phyloP scores from a whole-genome alignment of 1,140 invertebrate genomes.

The Euglossa dilemma region DNA sequence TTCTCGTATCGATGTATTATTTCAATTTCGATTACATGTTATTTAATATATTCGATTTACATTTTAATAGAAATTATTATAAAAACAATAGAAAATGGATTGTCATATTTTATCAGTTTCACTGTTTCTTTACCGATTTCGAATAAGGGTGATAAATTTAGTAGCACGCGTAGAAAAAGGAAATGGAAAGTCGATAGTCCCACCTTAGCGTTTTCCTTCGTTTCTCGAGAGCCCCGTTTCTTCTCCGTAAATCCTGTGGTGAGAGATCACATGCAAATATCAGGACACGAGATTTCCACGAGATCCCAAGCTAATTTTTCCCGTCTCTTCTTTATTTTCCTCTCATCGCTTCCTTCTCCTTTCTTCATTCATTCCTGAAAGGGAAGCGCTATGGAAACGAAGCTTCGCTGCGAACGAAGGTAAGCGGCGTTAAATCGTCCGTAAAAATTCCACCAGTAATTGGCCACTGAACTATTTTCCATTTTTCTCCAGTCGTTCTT shows the following conservation, averaged over 20 bases:
- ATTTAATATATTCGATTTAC: neutral
- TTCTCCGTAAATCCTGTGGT: slow-evolving; percentile 39
- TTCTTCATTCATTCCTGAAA: slow-evolving; percentile 24
- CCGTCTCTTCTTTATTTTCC: slow-evolving; percentile 35
- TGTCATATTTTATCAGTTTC: neutral
- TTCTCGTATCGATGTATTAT: too few relatives aligned
- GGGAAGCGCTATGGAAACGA: slow-evolving; percentile 29
- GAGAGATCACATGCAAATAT: slow-evolving; percentile 59
- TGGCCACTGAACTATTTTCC: slow-evolving; percentile 66
- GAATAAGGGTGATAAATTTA: slow-evolving; percentile 7
- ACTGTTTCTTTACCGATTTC: neutral
- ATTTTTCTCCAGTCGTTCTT: slow-evolving; percentile 34
- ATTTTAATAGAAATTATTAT: neutral
- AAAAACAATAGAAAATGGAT: too few relatives aligned
- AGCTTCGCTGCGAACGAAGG: slow-evolving; percentile 44
- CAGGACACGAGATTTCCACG: slow-evolving; percentile 44
- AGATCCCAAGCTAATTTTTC: slow-evolving; percentile 53
- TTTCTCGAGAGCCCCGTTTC: slow-evolving; percentile 10
- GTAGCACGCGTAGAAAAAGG: neutral
- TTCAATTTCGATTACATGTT: too few relatives aligned
- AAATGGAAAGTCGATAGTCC: neutral
- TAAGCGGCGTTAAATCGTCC: slow-evolving; percentile 65
- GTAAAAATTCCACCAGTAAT: slow-evolving; percentile 70
- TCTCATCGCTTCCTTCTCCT: neutral
- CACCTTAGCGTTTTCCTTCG: neutral